These are phyloP conservation scores for Drosophila tani DNA, from an alignment of 1,140 invertebrate species.

Conservation along the genomic window DNA sequence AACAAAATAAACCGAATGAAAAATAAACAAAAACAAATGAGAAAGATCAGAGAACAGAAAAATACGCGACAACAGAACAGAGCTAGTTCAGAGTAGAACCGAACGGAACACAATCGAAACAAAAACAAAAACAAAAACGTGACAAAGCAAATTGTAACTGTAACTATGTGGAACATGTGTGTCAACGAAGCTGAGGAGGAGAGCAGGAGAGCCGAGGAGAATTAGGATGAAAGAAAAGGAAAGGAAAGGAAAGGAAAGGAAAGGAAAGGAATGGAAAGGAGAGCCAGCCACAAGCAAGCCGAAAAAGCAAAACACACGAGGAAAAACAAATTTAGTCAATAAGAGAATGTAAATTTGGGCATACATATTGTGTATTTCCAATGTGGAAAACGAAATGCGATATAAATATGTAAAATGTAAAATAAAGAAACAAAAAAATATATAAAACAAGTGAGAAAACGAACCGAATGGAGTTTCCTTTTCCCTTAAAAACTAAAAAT, in stretches of 20 bases:
- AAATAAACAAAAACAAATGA: slow-evolving; percentile 54
- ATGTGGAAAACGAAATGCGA: slow-evolving; percentile 65
- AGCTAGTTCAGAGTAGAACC: slow-evolving; percentile 38
- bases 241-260: not conserved
- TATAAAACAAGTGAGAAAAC: slow-evolving; percentile 68
- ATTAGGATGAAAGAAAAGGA: slow-evolving; percentile 23
- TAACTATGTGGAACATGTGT: slow-evolving; percentile 52
- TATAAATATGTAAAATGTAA: slow-evolving; percentile 82
- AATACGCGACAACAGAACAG: slow-evolving; percentile 34
- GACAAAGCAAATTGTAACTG: slow-evolving; percentile 72
- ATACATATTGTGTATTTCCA: slow-evolving; percentile 74
- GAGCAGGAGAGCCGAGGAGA: slow-evolving; percentile 1
- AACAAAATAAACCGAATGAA: slow-evolving; percentile 55
- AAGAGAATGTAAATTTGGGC: slow-evolving; percentile 78
- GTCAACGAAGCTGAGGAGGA: slow-evolving; percentile 49
- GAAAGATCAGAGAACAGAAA: slow-evolving; percentile 25
- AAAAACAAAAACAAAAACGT: slow-evolving; percentile 27
- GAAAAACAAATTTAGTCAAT: slow-evolving; percentile 74
- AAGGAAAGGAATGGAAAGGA: slow-evolving; percentile 8
- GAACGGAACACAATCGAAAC: slow-evolving; percentile 51
- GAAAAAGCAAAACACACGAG: slow-evolving; percentile 65
- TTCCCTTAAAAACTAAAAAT: not conserved
- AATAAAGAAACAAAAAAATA: slow-evolving; percentile 83
- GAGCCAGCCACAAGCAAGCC: slow-evolving; percentile 46
- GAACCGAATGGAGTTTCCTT: not conserved